A percentile compares a stretch with the other conserved stretches of the same genome.
phyloP scores from a whole-genome alignment of 2,888 invertebrate species.

The Lithophane ornitopus region DNA sequence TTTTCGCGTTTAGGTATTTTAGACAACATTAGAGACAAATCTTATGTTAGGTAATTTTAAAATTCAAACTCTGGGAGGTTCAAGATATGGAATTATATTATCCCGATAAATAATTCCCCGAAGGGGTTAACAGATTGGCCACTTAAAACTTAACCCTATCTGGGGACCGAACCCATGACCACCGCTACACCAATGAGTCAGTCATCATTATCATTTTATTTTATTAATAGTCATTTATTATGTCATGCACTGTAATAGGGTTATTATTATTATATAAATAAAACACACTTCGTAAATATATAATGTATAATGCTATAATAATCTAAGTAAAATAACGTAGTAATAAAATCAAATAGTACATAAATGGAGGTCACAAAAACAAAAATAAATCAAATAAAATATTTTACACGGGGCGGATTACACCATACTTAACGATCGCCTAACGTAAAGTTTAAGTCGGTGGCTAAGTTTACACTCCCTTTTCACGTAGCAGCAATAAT shows the following conservation, averaged over 20 bases:
- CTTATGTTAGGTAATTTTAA: not conserved
- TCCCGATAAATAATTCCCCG: not conserved
- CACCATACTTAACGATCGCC: constrained; percentile 46
- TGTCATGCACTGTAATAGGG: not conserved
- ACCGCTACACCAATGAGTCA: not conserved
- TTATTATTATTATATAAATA: constrained; percentile 50
- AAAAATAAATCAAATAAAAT: constrained; percentile 59
- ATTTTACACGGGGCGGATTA: constrained; percentile 63
- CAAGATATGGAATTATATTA: not conserved
- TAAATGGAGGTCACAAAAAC: constrained; percentile 74
- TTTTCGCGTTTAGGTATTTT: not conserved
- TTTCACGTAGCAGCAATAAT: constrained; percentile 14
- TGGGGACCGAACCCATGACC: not conserved
- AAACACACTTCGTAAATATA: constrained; percentile 73
- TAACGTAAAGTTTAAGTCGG: constrained; percentile 36
- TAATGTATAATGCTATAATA: constrained; percentile 79
- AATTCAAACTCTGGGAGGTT: not conserved
- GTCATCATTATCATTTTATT: not conserved
- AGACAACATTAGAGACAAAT: not conserved
- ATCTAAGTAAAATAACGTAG: constrained; percentile 79
- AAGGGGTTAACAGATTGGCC: not conserved
- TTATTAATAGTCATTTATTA: not conserved
- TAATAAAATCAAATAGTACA: constrained; percentile 80
- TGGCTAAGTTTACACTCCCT: constrained; percentile 34
- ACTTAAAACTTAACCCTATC: not conserved